A percentile compares a stretch with the other conserved stretches of the same genome.
phyloP scores from a whole-genome alignment of 2,888 invertebrate species.

The Tinea trinotella region DNA sequence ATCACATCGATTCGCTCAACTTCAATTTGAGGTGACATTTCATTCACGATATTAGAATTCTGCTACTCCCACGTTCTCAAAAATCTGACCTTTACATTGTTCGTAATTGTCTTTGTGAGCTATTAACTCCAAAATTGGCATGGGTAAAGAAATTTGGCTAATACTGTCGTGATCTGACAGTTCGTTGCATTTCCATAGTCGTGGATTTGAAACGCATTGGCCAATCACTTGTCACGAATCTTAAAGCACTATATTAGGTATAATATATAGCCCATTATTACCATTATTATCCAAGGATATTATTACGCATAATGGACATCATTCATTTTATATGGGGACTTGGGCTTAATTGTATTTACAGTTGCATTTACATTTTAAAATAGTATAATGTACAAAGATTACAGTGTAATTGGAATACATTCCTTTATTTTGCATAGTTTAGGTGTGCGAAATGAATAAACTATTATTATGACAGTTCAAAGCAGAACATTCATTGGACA shows the following conservation, averaged over 20 bases:
- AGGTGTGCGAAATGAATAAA: too few species aligned
- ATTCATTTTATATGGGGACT: too few species aligned
- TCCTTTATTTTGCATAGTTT: too few species aligned
- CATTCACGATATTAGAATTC: slow-evolving; percentile 20
- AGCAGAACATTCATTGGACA: too few species aligned
- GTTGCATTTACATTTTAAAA: too few species aligned
- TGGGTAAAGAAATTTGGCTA: slow-evolving; percentile 39
- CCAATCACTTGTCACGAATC: slow-evolving; percentile 28
- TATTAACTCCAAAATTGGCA: slow-evolving; percentile 40
- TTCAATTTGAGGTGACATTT: slow-evolving; percentile 1
- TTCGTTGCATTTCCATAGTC: slow-evolving; percentile 50
- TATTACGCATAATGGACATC: background rate
- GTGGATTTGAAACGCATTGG: slow-evolving; percentile 40
- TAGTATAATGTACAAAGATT: too few species aligned
- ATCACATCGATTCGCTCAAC: background rate
- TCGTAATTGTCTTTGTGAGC: slow-evolving; percentile 36
- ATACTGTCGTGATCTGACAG: slow-evolving; percentile 40
- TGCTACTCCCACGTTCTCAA: slow-evolving; percentile 24
- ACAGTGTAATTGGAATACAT: too few species aligned
- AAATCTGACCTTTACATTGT: slow-evolving; percentile 19
- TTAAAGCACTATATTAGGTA: slow-evolving; percentile 6
- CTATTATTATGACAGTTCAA: too few species aligned
- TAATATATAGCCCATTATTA: background rate
- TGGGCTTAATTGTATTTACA: too few species aligned
- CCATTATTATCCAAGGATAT: background rate